Percentiles rank a stretch among this genome's conserved stretches.
phyloP scores from a whole-genome alignment of 2,113 vertebrate genomes.

The Chaetorhynchus papuensis region DNA sequence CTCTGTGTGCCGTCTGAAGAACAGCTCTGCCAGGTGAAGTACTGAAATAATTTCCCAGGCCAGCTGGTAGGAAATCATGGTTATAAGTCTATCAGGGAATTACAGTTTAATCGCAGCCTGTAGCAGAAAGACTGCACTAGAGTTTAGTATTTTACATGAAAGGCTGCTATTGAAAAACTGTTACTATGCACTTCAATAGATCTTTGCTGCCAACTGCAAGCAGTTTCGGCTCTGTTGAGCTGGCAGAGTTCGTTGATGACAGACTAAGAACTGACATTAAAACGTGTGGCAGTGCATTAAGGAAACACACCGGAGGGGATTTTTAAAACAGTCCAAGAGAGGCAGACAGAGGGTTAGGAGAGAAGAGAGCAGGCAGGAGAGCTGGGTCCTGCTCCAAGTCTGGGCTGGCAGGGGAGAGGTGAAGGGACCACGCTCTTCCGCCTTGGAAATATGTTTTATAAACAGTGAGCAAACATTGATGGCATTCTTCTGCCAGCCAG shows the following conservation, averaged over 20 bases:
- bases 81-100: conserved; percentile 21
- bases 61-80: conserved; percentile 23
- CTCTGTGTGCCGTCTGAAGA: background rate
- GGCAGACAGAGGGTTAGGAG: background rate
- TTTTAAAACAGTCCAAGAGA: background rate
- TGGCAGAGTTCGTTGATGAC: conserved; percentile 20
- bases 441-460: conserved; percentile 9
- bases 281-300: background rate
- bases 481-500: background rate
- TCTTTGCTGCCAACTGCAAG: background rate
- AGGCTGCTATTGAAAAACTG: conserved; percentile 14
- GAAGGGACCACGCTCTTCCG: background rate
- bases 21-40: background rate
- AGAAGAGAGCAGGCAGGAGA: background rate
- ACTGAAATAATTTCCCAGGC: conserved; percentile 4
- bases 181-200: conserved; percentile 8
- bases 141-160: conserved; percentile 38
- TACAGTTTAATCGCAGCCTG: conserved; percentile 18
- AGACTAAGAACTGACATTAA: background rate
- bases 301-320: background rate
- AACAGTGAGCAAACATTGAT: background rate
- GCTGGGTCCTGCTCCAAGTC: background rate
- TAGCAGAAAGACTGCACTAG: background rate
- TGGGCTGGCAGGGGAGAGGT: background rate
- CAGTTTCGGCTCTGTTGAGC: background rate